These are phyloP conservation scores for Carettochelys insculpta DNA, from an alignment of 2,113 vertebrate species.

Conservation along the genomic window DNA sequence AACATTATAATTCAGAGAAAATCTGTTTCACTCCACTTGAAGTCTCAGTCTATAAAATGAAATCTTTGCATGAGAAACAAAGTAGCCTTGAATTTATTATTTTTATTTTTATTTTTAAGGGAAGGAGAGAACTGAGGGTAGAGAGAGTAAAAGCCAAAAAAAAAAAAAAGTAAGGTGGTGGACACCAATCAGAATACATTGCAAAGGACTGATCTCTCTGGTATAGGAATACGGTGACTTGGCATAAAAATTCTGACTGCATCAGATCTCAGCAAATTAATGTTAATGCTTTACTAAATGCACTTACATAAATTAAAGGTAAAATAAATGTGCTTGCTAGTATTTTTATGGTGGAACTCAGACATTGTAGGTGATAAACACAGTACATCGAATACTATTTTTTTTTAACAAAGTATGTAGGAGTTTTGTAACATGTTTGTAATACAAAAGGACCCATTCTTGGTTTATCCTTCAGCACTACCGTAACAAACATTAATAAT, in stretches of 20 bases:
- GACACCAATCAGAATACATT: not conserved
- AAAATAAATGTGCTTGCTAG: not conserved
- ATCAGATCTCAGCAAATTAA: not conserved
- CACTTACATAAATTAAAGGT: not conserved
- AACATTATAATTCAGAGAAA: constrained; percentile 23
- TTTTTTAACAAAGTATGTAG: not conserved
- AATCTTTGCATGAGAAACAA: not conserved
- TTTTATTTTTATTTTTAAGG: not conserved
- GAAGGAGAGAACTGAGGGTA: not conserved
- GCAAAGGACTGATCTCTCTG: not conserved
- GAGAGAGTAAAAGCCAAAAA: not conserved
- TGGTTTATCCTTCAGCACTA: not conserved
- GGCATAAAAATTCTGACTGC: not conserved
- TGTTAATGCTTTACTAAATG: not conserved
- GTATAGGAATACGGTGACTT: not conserved
- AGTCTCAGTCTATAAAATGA: constrained; percentile 8
- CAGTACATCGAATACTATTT: too few species aligned
- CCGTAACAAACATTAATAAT: not conserved
- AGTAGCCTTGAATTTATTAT: not conserved
- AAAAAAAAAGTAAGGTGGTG: not conserved
- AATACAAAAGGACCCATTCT: not conserved
- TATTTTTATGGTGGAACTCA: not conserved
- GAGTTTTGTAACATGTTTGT: not conserved
- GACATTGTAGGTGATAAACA: not conserved
- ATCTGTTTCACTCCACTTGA: not conserved